A percentile compares a stretch with the other conserved stretches of the same genome.
Conservation (phyloP, 2,797 vertebrate species). For the Siniperca obscura region DNA sequence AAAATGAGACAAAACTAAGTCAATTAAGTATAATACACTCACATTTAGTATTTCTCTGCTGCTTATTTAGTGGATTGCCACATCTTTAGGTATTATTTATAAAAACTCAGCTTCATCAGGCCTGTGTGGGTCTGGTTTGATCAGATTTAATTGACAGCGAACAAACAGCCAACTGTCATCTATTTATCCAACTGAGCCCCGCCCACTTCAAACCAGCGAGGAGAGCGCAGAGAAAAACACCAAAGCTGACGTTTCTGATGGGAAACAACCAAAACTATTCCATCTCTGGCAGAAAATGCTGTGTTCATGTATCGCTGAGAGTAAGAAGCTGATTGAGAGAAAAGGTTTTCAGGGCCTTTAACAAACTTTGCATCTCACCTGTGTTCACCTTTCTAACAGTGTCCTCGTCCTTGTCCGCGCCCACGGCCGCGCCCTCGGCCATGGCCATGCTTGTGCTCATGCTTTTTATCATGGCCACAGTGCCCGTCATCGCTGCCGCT, state of each 20-base stretch:
- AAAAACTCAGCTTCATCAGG: too few relatives aligned
- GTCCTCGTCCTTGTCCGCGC: neutral
- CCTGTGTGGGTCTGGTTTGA: too few relatives aligned
- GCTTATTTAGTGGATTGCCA: too few relatives aligned
- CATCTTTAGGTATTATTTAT: too few relatives aligned
- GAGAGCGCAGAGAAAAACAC: too few relatives aligned
- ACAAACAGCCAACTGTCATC: too few relatives aligned
- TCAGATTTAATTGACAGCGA: too few relatives aligned
- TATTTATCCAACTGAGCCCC: too few relatives aligned
- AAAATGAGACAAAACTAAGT: neutral
- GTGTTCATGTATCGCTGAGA: neutral
- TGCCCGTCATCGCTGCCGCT: neutral
- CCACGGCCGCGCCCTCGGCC: neutral
- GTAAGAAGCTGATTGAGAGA: neutral
- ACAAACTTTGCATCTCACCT: slow-evolving; percentile 22
- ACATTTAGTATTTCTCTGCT: neutral
- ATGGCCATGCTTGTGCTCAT: rapidly evolving
- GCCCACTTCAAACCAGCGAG: too few relatives aligned
- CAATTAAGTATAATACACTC: neutral
- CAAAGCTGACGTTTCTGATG: too few relatives aligned
- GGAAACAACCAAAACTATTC: too few relatives aligned
- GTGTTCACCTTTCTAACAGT: slow-evolving; percentile 14
- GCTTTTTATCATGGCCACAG: neutral
- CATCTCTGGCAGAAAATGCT: neutral
- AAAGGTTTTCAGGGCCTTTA: neutral